phyloP scores from a whole-genome alignment of 2,113 vertebrate species.

The Geothlypis trichas region DNA sequence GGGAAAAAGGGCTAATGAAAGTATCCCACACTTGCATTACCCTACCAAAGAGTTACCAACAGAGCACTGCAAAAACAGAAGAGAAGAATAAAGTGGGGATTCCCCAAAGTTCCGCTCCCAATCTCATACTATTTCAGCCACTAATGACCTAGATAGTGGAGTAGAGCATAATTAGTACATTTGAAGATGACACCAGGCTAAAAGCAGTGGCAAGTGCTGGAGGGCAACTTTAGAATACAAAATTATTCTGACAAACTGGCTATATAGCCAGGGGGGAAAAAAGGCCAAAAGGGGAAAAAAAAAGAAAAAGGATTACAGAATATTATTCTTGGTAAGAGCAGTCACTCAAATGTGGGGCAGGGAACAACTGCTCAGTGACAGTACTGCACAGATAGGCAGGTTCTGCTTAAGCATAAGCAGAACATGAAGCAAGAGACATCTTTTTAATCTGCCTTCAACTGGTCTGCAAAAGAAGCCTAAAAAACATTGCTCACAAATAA shows the following conservation, averaged over 20 bases:
- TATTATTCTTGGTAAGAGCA: neutral
- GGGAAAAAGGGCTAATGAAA: neutral
- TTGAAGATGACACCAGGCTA: neutral
- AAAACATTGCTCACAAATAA: neutral
- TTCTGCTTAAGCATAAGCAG: neutral
- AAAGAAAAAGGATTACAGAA: neutral
- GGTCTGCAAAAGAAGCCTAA: neutral
- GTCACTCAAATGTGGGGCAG: neutral
- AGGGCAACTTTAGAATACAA: neutral
- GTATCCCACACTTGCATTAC: neutral
- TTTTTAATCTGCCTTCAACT: neutral
- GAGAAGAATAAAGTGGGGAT: neutral
- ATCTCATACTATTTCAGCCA: neutral
- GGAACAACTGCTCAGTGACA: neutral
- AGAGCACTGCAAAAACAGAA: neutral
- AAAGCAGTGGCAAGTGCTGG: neutral
- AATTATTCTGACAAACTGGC: neutral
- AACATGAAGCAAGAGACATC: neutral
- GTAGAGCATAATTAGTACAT: neutral
- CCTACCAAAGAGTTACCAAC: neutral
- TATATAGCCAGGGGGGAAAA: neutral
- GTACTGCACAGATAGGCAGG: neutral
- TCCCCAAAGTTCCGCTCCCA: neutral
- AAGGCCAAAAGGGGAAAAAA: neutral
- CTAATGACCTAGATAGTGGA: conserved; percentile 19